Percentiles rank a stretch among this genome's conserved stretches.
phyloP scores from a whole-genome alignment of 2,888 invertebrate genomes.

The Pollenia labialis region DNA sequence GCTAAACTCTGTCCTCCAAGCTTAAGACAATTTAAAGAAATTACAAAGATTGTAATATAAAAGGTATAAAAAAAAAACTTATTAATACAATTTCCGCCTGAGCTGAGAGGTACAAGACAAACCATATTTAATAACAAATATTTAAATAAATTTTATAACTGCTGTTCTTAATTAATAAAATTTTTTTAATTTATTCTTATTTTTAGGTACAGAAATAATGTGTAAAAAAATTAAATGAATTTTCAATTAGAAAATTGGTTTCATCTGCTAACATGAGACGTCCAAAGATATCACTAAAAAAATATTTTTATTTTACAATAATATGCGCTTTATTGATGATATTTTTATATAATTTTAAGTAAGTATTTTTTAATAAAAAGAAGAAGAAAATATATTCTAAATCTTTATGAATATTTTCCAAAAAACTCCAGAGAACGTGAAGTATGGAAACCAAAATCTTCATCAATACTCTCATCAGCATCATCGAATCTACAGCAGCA shows the following conservation, averaged over 20 bases:
- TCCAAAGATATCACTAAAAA: constrained; percentile 86
- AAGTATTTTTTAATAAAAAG: constrained; percentile 73
- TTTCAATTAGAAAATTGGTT: constrained; percentile 66
- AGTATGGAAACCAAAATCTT: constrained; percentile 82
- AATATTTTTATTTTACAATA: constrained; percentile 86
- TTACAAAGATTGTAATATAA: no score
- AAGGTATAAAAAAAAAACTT: no score
- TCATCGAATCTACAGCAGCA: constrained; percentile 72
- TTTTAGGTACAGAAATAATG: constrained; percentile 64
- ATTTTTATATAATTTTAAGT: constrained; percentile 85
- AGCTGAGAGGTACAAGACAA: no score
- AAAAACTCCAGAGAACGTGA: constrained; percentile 79
- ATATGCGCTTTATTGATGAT: constrained; percentile 85
- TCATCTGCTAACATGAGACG: constrained; percentile 84
- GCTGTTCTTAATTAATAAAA: background rate
- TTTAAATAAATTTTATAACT: background rate
- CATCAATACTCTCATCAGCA: constrained; percentile 70
- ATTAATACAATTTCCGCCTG: no score
- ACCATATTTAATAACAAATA: no score
- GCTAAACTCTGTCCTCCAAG: no score
- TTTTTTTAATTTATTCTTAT: constrained; percentile 26
- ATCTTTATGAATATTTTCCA: background rate
- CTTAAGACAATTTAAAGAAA: no score
- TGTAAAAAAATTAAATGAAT: constrained; percentile 62
- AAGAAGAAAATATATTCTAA: constrained; percentile 18